A percentile compares a stretch with the other conserved stretches of the same genome.
Evolutionary conservation across 2,113 vertebrate genomes (phyloP).

Genomic region (Boulengeromyrus knoepffleri): DNA sequence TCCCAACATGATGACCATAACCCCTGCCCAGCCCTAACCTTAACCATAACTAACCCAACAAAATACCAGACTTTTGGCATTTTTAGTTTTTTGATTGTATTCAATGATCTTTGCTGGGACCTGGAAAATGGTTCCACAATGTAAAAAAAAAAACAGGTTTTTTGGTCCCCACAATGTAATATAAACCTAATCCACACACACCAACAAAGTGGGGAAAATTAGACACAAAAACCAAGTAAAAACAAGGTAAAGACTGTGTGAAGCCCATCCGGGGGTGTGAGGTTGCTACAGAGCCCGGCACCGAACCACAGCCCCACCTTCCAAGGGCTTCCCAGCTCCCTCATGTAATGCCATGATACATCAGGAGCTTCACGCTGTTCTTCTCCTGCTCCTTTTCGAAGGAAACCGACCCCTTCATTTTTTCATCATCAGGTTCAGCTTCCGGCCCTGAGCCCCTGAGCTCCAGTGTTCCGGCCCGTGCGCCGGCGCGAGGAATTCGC

Average conservation of each 20-base stretch:
- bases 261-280: neutral
- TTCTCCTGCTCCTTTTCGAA: neutral
- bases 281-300: neutral
- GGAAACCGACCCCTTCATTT: neutral
- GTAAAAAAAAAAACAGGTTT: too few species aligned
- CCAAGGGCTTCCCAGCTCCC: neutral
- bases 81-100: too few species aligned
- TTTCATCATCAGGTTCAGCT: neutral
- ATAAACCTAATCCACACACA: neutral
- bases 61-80: neutral
- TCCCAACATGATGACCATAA: too few species aligned
- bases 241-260: neutral
- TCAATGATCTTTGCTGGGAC: too few species aligned
- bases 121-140: too few species aligned
- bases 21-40: neutral
- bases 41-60: neutral
- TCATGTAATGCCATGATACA: neutral
- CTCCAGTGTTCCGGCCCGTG: constrained; percentile 39
- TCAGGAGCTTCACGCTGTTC: neutral
- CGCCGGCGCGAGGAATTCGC: constrained; percentile 19
- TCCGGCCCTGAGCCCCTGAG: constrained; percentile 24
- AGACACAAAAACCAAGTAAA: neutral
- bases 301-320: neutral
- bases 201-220: neutral
- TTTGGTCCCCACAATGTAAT: too few species aligned